Evolutionary conservation across 2,113 vertebrate species (phyloP).

Genomic region (Megaptera novaeangliae): DNA sequence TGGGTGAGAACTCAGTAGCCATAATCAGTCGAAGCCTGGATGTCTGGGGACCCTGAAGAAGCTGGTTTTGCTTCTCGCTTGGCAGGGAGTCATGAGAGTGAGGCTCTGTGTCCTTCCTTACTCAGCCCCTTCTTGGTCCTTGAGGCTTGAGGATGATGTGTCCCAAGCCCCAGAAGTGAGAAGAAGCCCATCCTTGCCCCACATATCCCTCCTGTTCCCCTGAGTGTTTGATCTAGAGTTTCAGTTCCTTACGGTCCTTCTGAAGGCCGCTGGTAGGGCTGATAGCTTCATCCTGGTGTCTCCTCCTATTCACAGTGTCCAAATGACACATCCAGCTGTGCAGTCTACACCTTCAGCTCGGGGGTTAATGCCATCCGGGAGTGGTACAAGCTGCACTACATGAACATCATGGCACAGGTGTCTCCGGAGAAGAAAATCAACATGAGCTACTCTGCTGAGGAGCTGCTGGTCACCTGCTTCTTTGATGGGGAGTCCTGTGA

Average conservation of each 20-base stretch:
- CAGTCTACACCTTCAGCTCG: slow-evolving; percentile 84
- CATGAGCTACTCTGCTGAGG: slow-evolving; percentile 84
- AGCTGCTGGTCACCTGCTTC: slow-evolving; percentile 84
- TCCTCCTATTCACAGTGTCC: slow-evolving; percentile 78
- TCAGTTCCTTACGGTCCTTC: not conserved
- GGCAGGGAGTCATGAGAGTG: not conserved
- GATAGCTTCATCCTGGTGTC: not conserved
- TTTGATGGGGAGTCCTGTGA: slow-evolving; percentile 85
- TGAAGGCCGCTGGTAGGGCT: rapidly evolving
- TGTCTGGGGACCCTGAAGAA: not conserved
- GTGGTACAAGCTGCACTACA: slow-evolving; percentile 88
- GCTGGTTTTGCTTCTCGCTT: not conserved
- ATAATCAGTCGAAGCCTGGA: not conserved
- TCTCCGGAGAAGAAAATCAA: slow-evolving; percentile 81
- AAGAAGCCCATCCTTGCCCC: not conserved
- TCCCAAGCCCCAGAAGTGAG: not conserved
- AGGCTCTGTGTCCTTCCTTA: not conserved
- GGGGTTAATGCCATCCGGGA: slow-evolving; percentile 86
- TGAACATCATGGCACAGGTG: slow-evolving; percentile 89
- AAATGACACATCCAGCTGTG: slow-evolving; percentile 77
- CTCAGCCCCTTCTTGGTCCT: not conserved
- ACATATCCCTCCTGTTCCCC: not conserved
- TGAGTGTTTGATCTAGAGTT: not conserved
- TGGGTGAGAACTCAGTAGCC: not conserved
- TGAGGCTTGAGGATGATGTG: not conserved